A percentile compares a stretch with the other conserved stretches of the same genome.
These are phyloP conservation scores for Drymodes brunneopygia DNA, from an alignment of 2,113 vertebrate species.

Conservation along the genomic window DNA sequence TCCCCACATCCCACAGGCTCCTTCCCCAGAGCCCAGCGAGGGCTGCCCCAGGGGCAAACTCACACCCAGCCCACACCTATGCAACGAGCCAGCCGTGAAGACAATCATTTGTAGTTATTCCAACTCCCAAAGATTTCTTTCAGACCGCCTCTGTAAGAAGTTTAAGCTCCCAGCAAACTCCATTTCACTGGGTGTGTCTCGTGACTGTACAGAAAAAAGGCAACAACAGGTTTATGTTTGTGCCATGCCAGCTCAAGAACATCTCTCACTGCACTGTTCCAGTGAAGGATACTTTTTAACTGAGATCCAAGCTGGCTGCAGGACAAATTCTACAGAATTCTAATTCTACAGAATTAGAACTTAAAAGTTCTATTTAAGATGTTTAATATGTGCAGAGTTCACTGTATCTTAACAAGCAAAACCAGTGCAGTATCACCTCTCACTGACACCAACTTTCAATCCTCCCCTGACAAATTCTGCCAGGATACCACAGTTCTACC, in stretches of 20 bases:
- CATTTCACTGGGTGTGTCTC: neutral
- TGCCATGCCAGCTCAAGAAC: neutral
- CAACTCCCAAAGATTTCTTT: neutral
- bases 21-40: neutral
- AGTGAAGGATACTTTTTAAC: neutral
- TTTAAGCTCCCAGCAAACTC: neutral
- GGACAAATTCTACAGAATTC: neutral
- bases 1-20: neutral
- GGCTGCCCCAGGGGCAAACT: neutral
- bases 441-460: neutral
- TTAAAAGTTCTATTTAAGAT: neutral
- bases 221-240: rapidly evolving
- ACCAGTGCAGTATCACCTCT: neutral
- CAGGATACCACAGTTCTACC: neutral
- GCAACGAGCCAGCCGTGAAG: neutral
- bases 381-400: neutral
- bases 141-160: neutral
- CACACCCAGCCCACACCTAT: rapidly evolving
- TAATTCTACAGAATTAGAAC: neutral
- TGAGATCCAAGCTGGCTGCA: neutral
- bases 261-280: neutral
- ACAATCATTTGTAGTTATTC: neutral
- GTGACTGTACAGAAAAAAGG: neutral
- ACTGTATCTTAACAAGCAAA: neutral
- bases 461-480: neutral